phyloP scores from a whole-genome alignment of 2,888 invertebrate genomes.

The Eupeodes latifasciatus region DNA sequence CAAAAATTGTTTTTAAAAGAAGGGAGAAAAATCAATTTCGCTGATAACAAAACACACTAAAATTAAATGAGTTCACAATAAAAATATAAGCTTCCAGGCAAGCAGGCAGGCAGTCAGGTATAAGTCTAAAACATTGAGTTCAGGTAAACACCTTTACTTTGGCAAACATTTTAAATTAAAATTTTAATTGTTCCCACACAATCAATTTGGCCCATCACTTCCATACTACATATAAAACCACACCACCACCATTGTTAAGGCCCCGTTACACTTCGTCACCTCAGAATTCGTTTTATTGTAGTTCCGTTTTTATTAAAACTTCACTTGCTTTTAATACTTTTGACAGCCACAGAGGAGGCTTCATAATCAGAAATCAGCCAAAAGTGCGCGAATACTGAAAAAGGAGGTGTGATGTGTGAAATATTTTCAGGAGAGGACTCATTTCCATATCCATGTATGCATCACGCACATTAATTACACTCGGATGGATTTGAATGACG shows the following conservation, averaged over 20 bases:
- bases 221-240: background rate
- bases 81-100: background rate
- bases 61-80: slow-evolving; percentile 7
- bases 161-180: slow-evolving; percentile 42
- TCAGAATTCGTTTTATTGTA: background rate
- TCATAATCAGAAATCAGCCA: background rate
- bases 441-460: background rate
- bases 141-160: background rate
- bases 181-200: slow-evolving; percentile 60
- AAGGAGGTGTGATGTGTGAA: slow-evolving; percentile 62
- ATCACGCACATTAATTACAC: slow-evolving; percentile 10
- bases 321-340: slow-evolving; percentile 36
- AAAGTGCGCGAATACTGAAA: background rate
- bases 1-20: too few relatives aligned
- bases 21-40: background rate
- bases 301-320: slow-evolving; percentile 52
- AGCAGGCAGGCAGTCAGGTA: background rate
- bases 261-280: background rate
- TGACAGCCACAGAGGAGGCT: slow-evolving; percentile 9
- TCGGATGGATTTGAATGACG: slow-evolving; percentile 49
- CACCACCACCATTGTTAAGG: background rate
- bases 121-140: too few relatives aligned
- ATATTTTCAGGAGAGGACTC: slow-evolving; percentile 54
- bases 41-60: background rate
- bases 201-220: slow-evolving; percentile 38